Conservation (phyloP, 2,797 vertebrate genomes). For the Pipistrellus nathusii region DNA sequence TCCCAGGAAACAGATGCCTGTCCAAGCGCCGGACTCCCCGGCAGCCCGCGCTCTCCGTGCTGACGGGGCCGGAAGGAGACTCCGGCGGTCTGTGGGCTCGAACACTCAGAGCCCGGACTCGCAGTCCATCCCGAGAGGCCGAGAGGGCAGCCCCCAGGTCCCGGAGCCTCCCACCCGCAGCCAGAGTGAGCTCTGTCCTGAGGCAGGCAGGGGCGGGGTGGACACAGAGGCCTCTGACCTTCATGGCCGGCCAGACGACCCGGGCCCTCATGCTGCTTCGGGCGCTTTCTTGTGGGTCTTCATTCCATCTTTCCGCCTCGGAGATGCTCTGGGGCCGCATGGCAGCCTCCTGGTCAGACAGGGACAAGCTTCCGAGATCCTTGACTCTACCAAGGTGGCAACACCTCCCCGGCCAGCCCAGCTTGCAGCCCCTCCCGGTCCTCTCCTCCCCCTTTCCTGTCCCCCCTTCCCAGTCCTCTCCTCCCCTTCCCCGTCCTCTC, state of each 20-base stretch:
- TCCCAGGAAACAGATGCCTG: slow-evolving; percentile 57
- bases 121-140: fast-evolving
- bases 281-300: fast-evolving
- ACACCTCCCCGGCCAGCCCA: not conserved
- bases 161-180: too few relatives aligned
- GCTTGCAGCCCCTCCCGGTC: fast-evolving
- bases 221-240: fast-evolving
- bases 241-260: too few relatives aligned
- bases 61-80: not conserved
- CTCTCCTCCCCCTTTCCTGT: not conserved
- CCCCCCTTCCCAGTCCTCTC: too few relatives aligned
- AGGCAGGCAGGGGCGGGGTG: not conserved
- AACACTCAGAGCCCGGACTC: not conserved
- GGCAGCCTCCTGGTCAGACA: fast-evolving
- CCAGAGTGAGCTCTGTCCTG: not conserved
- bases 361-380: not conserved
- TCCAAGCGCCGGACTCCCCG: not conserved
- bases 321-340: not conserved
- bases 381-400: not conserved
- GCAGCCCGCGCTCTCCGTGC: not conserved
- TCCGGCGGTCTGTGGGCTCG: fast-evolving
- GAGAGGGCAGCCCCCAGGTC: too few relatives aligned
- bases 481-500: too few relatives aligned
- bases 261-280: fast-evolving
- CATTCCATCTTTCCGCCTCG: fast-evolving